Evolutionary conservation across 2,797 vertebrate species (phyloP).

Genomic region (Delichon dasypus): DNA sequence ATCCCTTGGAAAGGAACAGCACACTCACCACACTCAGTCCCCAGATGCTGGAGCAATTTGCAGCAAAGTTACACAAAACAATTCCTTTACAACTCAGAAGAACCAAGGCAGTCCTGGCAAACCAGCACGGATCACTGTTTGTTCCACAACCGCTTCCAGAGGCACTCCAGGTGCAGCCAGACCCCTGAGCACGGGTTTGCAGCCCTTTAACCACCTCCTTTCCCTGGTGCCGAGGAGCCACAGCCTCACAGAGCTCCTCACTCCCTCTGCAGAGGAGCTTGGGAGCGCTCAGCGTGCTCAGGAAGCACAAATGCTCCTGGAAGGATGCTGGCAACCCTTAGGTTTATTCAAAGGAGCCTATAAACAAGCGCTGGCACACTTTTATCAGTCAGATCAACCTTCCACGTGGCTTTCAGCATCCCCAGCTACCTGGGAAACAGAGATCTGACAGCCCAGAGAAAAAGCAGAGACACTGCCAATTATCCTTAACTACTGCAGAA

Average conservation of each 20-base stretch:
- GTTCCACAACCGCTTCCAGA: not conserved
- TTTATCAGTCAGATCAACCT: rapidly evolving
- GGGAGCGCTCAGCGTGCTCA: not conserved
- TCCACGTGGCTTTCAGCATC: not conserved
- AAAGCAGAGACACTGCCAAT: not conserved
- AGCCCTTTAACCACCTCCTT: not conserved
- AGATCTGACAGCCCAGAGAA: not conserved
- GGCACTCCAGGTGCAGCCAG: not conserved
- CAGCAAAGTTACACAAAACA: not conserved
- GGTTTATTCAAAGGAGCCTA: not conserved
- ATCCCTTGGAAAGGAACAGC: not conserved
- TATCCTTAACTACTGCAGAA: not conserved
- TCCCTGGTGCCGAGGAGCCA: not conserved
- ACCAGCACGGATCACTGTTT: rapidly evolving
- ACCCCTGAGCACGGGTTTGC: not conserved
- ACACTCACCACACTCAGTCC: not conserved
- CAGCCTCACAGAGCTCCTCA: not conserved
- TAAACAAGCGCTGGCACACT: not conserved
- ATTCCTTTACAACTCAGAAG: not conserved
- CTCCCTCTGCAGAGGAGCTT: not conserved
- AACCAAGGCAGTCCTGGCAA: not conserved
- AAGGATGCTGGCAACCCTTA: not conserved
- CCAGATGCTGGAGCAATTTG: not conserved
- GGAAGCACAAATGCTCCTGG: not conserved
- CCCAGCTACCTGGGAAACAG: not conserved